Evolutionary conservation across 2,888 invertebrate genomes (phyloP), one percentile per base, ranked within the genome.

Genomic region (Acrocera orbiculus): DNA sequence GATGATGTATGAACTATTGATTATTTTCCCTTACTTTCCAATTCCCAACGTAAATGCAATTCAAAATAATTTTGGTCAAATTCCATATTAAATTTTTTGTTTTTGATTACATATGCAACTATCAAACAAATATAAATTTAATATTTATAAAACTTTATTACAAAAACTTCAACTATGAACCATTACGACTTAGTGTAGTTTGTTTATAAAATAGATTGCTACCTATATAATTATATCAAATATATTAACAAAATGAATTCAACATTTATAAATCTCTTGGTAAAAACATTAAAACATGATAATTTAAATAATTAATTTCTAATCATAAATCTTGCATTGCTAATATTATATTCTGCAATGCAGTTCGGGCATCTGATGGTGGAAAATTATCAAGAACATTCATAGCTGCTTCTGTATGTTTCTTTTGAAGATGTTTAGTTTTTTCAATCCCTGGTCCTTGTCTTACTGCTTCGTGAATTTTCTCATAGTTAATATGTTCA

Each of bases 261-360:
- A 26, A 26, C 13, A 5, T 26, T 10, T 22, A 2, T n/a, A 22
- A 7, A 22, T 4, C 8, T 10, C 3, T 4, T 22, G 10, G 5
- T 9, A 7, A 22, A 22, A 9, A 22, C 4, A 5, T 22, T 22
- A 22, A 22, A 22, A 22, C 5, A 3, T 22, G n/a, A 19, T 19
- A 8, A 17, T 16, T 4, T 29, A 17, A 5, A 17, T 17, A 11
- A 8, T 11, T 15, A n/a, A 17, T 4, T 11, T 1, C n/a, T 28
- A 8, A 6, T 35, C 16, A 59, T 43, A 60, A 49, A 36, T 77
- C 77, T 48, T 80, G 76, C 78, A 85, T 82, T 8, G 85, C 85
- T 5, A 76, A 72, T 30, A 85, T 80, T 44, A 90, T 89, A 56
- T 89, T 89, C 33, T 75, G 71, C 33, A 90, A 65, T 0, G 87